These are phyloP conservation scores for Ctenomys sociabilis DNA, from an alignment of 2,113 vertebrate genomes.

Conservation along the genomic window DNA sequence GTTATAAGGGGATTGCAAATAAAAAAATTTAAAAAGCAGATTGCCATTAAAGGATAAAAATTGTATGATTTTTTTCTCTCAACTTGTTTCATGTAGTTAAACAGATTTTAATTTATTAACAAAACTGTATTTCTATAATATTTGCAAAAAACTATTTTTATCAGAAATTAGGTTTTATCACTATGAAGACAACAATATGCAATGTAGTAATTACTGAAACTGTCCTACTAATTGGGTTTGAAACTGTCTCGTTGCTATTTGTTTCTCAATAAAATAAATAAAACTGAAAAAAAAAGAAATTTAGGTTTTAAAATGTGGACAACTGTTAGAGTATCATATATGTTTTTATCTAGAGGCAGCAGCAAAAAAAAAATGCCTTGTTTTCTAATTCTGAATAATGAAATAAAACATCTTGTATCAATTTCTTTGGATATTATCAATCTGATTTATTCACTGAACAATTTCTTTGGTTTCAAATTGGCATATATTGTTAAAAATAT, in stretches of 20 bases:
- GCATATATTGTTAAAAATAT: not conserved
- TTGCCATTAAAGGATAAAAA: slow-evolving; percentile 1
- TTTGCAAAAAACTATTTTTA: slow-evolving; percentile 17
- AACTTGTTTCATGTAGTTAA: not conserved
- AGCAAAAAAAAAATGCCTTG: not conserved
- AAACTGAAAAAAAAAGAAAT: no score
- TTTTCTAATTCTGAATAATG: not conserved
- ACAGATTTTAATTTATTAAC: slow-evolving; percentile 26
- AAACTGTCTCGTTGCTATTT: no score
- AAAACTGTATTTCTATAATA: slow-evolving; percentile 10
- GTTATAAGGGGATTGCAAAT: not conserved
- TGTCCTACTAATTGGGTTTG: no score
- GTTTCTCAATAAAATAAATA: no score
- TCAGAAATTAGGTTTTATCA: no score
- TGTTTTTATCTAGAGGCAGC: not conserved
- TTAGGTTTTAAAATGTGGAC: not conserved
- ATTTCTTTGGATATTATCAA: not conserved
- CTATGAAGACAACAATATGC: no score
- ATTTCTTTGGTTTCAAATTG: not conserved
- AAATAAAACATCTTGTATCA: slow-evolving; percentile 7
- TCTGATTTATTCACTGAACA: not conserved
- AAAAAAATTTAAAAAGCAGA: not conserved
- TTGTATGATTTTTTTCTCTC: not conserved
- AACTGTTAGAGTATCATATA: not conserved
- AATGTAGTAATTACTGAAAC: no score